Base-by-base conservation (phyloP, 2,113 vertebrate species). In the Psammodynastes pulverulentus region DNA sequence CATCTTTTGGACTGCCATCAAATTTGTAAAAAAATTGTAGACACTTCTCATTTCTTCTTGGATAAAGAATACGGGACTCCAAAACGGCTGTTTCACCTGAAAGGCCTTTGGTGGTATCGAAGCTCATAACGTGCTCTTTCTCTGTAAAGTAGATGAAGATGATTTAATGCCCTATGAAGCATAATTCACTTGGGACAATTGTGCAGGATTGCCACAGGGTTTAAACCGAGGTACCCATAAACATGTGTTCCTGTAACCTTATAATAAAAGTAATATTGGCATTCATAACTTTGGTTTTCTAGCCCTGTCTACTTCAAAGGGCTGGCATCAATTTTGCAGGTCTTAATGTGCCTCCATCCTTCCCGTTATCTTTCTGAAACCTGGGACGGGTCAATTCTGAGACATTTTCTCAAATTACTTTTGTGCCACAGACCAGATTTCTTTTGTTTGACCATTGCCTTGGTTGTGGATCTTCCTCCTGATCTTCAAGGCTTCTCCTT, bases 1-100 rank as follows among this genome's bases (percentile, higher is more conserved):
- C 97, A 95, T 99, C 98, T 29, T 95, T 95, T 5, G 84, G 24
- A 89, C 96, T 98, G 85, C 99, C 98, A 0, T 98, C 98, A 97
- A 98, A 98, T 95, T 97, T 99, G 8, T 99, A 99, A 97, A 98
- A 99, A 94, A 99, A 99, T 95, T 99, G 98, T 56, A 99, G 97
- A 92, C 99, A 99, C 94, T 99, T 98, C 46, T 98, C 92, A 51
- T 96, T 97, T 92, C 98, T 98, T 95, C 97, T 98, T 3, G 99
- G 99, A 92, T 99, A 99, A 45, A 99, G 98, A 92, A 98, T 98
- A 62, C 98, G 95, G 2, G 99, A 99, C 94, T 99, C 98, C 29
- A 99, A 96, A 86, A 99, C 2, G 24, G 98, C 98, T 4, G 97
- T 97, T 58, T 98, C 96, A 9, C 95, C 94, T n/a, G 91, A 53